phyloP scores from a whole-genome alignment of 2,113 vertebrate species.

The Lycaon pictus region DNA sequence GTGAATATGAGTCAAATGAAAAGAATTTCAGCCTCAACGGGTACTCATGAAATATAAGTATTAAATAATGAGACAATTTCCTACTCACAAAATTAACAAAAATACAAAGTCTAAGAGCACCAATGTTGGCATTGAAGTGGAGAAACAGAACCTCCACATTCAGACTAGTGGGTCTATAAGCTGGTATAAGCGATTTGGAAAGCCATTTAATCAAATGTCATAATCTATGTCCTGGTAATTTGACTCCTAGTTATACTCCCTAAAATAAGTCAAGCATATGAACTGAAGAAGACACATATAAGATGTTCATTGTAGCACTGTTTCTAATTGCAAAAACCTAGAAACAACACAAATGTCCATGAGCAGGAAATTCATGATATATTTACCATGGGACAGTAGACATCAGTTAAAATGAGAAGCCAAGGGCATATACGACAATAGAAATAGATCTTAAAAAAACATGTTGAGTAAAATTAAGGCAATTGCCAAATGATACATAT shows the following conservation, averaged over 20 bases:
- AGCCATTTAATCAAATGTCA: background rate
- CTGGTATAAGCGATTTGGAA: background rate
- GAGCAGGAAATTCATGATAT: background rate
- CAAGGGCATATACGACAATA: background rate
- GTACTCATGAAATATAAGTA: background rate
- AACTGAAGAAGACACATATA: background rate
- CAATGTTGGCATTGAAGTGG: background rate
- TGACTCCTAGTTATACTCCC: background rate
- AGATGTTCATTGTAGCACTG: background rate
- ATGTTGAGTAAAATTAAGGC: constrained; percentile 9
- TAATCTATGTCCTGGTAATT: background rate
- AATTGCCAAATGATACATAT: background rate
- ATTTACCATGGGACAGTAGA: background rate
- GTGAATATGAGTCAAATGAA: background rate
- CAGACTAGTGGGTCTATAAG: background rate
- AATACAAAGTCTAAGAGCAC: background rate
- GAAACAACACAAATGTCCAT: background rate
- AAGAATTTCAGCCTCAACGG: background rate
- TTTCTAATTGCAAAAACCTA: constrained; percentile 5
- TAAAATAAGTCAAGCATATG: background rate
- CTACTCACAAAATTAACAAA: background rate
- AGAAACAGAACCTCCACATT: background rate
- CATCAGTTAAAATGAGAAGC: background rate
- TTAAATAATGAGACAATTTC: constrained; percentile 47
- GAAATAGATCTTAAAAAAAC: background rate